Evolutionary conservation across 2,797 vertebrate genomes (phyloP).

Genomic region (Dipus sagitta): DNA sequence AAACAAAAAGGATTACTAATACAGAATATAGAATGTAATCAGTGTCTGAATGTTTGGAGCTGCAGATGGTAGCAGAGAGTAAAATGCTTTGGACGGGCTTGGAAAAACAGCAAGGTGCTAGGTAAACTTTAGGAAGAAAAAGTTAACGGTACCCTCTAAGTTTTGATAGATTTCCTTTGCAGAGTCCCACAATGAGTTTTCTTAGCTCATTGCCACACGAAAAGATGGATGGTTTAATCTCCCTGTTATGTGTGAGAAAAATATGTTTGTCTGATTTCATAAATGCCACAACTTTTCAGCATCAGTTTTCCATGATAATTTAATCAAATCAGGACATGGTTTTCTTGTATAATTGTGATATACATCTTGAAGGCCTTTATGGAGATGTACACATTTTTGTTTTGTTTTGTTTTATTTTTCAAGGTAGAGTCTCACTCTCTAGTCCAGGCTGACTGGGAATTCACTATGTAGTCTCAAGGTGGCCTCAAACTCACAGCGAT

Average conservation of each 20-base stretch:
- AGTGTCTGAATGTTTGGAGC: not conserved
- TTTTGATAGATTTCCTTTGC: not conserved
- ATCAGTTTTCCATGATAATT: constrained; percentile 17
- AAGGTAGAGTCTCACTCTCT: not conserved
- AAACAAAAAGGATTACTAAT: not conserved
- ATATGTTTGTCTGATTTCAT: not conserved
- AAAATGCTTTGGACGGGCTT: constrained; percentile 39
- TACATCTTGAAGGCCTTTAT: not conserved
- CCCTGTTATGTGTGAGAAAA: not conserved
- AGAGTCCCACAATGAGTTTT: not conserved
- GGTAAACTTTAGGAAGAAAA: not conserved
- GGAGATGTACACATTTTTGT: not conserved
- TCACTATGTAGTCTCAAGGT: no score
- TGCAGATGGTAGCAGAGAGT: not conserved
- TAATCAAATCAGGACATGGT: not conserved
- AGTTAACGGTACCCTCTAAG: not conserved
- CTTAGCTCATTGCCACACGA: not conserved
- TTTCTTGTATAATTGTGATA: not conserved
- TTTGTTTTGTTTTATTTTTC: no score
- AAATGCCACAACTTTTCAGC: not conserved
- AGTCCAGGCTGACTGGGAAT: no score
- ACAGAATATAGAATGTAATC: not conserved
- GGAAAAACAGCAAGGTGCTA: not conserved
- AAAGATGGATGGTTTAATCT: not conserved
- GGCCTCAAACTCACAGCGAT: no score